Evolutionary conservation across 2,113 vertebrate species (phyloP).

Genomic region (Mungos mungo): DNA sequence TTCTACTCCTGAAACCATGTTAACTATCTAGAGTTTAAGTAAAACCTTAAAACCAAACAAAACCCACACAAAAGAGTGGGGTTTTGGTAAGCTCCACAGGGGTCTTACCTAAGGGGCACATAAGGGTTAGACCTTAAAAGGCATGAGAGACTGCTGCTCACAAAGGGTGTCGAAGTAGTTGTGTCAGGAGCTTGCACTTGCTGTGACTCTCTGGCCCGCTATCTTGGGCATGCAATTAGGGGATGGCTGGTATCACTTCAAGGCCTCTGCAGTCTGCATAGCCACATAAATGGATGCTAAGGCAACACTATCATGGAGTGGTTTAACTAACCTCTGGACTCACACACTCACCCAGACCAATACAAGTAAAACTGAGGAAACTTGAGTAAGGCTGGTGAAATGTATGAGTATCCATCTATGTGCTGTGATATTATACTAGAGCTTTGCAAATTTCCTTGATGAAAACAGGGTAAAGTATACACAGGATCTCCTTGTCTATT

Average conservation of each 20-base stretch:
- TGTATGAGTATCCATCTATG: not conserved
- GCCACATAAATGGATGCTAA: not conserved
- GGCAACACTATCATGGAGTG: not conserved
- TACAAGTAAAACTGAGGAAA: not conserved
- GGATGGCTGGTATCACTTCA: not conserved
- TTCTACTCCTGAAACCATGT: too few species aligned
- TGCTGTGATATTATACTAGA: not conserved
- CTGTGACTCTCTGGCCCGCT: not conserved
- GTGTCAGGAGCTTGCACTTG: not conserved
- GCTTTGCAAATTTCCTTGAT: not conserved
- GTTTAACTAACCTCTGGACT: not conserved
- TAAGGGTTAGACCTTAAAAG: not conserved
- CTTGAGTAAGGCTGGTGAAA: not conserved
- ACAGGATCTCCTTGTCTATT: not conserved
- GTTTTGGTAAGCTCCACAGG: not conserved
- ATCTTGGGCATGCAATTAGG: not conserved
- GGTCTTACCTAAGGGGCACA: not conserved
- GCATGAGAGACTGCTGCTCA: not conserved
- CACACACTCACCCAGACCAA: not conserved
- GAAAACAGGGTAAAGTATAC: not conserved
- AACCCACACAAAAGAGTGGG: too few species aligned
- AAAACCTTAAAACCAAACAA: too few species aligned
- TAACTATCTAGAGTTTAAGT: too few species aligned
- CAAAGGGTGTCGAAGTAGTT: not conserved
- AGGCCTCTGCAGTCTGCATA: not conserved